Evolutionary conservation across 2,113 vertebrate species (phyloP), one percentile per base, ranked within the genome.

Genomic region (Cepphus grylle): DNA sequence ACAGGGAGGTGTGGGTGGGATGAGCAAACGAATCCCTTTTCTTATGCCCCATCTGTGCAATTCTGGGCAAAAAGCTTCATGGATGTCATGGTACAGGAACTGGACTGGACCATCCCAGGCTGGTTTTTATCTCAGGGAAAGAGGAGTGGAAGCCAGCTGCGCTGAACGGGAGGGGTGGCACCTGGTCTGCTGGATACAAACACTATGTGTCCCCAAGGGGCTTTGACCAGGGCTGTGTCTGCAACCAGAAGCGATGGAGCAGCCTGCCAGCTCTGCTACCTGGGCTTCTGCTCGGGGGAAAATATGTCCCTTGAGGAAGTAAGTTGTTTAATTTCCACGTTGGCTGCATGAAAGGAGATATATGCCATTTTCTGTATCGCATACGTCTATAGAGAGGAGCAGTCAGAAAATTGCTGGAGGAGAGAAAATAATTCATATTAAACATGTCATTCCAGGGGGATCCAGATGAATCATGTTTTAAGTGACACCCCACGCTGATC

Each of bases 261-360:
- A 92, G 45, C 25, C 59, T 89, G 17, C 17, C 70, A 94, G 40
- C 45, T 93, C 58, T 65, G n/a, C 69, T 86, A 86, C 86, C 83
- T 79, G 58, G 53, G 36, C 70, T 87, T 16, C 56, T 76, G 69
- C 53, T 63, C 0, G 0, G 40, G 43, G 27, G 11, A 45, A 92
- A 91, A 79, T 45, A 56, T 9, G 26, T 61, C 50, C 58, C 86
- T 34, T 34, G 70, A 89, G 86, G 66, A 97, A 92, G 78, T 26
- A 79, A 88, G 81, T 88, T 76, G 69, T 96, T 97, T 97, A 96
- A 96, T 96, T 98, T 97, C 94, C 63, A 94, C 34, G 11, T 34
- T 56, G 92, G 63, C 61, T 87, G 69, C 38, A 23, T 88, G 69
- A 91, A 89, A 96, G 84, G 47, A 93, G 73, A 62, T 94, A 93